phyloP scores from a whole-genome alignment of 1,140 invertebrate genomes.

The Cyphomyrmex costatus region DNA sequence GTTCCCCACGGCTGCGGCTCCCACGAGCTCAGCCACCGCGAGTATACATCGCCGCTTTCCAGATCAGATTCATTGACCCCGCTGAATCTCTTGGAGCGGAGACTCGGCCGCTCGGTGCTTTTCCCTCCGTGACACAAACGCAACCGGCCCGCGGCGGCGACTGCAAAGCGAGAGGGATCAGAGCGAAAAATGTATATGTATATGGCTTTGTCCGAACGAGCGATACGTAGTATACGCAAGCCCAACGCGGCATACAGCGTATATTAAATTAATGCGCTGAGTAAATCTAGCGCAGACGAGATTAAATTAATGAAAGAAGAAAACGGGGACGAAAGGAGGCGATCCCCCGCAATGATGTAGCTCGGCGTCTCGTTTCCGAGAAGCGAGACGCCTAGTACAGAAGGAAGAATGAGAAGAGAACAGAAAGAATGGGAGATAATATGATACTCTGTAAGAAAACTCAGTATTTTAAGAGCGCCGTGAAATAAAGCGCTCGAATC shows the following conservation, averaged over 20 bases:
- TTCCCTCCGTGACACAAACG: constrained; percentile 67
- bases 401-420: background rate
- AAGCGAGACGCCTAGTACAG: no score
- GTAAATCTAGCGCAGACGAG: constrained; percentile 19
- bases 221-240: background rate
- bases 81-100: constrained; percentile 73
- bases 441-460: background rate
- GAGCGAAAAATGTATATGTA: constrained; percentile 19
- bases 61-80: constrained; percentile 84
- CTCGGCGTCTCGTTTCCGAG: background rate
- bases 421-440: constrained; percentile 13
- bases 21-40: constrained; percentile 75
- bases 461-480: background rate
- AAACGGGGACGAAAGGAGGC: background rate
- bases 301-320: constrained; percentile 26
- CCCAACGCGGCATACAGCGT: no score
- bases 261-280: constrained; percentile 4
- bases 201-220: background rate
- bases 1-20: constrained; percentile 72
- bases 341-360: background rate
- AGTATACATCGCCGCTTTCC: constrained; percentile 74
- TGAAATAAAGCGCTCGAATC: background rate
- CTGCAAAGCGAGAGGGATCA: background rate
- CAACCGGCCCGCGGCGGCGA: constrained; percentile 13
- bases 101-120: constrained; percentile 57